Evolutionary conservation across 2,888 invertebrate species (phyloP).

Genomic region (Scaptomyza reducta): DNA sequence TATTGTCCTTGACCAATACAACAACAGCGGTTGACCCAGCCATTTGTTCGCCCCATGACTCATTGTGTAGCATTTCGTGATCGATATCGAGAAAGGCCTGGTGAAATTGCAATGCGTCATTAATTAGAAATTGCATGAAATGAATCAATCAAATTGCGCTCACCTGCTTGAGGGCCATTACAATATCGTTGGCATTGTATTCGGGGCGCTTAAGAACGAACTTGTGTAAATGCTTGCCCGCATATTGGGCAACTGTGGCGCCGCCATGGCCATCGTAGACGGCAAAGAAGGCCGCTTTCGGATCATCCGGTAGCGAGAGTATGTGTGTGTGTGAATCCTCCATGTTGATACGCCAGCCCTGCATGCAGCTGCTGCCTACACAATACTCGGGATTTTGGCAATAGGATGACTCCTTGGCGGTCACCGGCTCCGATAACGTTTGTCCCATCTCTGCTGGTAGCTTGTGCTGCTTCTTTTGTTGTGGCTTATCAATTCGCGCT

Average conservation of each 20-base stretch:
- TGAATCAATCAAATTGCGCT: conserved; percentile 56
- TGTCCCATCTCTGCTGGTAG: conserved; percentile 91
- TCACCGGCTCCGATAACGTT: conserved; percentile 98
- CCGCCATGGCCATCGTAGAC: conserved; percentile 93
- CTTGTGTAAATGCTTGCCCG: conserved; percentile 97
- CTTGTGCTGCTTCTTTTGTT: conserved; percentile 1
- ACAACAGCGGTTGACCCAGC: conserved; percentile 97
- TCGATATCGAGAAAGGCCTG: conserved; percentile 96
- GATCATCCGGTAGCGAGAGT: conserved; percentile 95
- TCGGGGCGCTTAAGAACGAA: conserved; percentile 92
- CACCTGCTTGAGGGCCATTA: conserved; percentile 93
- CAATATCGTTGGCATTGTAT: conserved; percentile 90
- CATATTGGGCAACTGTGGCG: conserved; percentile 95
- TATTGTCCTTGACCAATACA: conserved; percentile 92
- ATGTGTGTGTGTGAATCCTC: conserved; percentile 99
- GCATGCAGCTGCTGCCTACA: conserved; percentile 99
- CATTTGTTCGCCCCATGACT: conserved; percentile 94
- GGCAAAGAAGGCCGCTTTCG: conserved; percentile 96
- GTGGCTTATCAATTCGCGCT: conserved; percentile 38
- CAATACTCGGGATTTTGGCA: conserved; percentile 89
- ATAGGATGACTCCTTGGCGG: conserved; percentile 92
- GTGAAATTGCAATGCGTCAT: neutral
- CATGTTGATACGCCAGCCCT: conserved; percentile 99
- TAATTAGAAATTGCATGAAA: neutral
- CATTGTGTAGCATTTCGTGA: conserved; percentile 95